These are phyloP conservation scores for Scolopax bukidnonensis DNA, from an alignment of 2,797 vertebrate species.

Conservation along the genomic window DNA sequence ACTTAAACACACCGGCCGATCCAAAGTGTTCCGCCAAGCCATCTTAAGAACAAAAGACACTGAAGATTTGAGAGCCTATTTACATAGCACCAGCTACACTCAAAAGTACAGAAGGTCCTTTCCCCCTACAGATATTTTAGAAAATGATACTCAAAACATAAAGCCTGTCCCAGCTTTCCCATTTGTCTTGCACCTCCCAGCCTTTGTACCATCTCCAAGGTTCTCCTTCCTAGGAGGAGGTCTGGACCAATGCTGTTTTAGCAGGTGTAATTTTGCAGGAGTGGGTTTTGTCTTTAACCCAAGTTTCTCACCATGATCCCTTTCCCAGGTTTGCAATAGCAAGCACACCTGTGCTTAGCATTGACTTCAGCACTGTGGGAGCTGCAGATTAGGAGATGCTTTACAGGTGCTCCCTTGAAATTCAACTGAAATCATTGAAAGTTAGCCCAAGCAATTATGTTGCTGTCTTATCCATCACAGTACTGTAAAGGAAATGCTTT, in stretches of 20 bases:
- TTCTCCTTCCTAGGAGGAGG: background rate
- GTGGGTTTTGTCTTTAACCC: background rate
- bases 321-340: background rate
- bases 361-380: background rate
- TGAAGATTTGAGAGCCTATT: background rate
- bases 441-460: background rate
- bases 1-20: background rate
- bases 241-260: background rate
- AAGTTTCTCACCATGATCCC: background rate
- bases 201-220: background rate
- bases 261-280: background rate
- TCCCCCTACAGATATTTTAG: background rate
- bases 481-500: background rate
- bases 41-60: constrained; percentile 46
- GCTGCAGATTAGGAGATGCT: background rate
- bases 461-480: background rate
- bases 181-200: background rate
- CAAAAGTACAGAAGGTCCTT: constrained; percentile 28
- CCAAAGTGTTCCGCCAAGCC: constrained; percentile 21
- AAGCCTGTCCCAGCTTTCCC: background rate
- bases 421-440: background rate
- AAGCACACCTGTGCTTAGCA: background rate
- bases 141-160: constrained; percentile 6
- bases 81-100: background rate
- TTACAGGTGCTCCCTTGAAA: background rate